These are phyloP conservation scores for Scartelaos histophorus DNA, from an alignment of 2,113 vertebrate genomes.

Conservation along the genomic window DNA sequence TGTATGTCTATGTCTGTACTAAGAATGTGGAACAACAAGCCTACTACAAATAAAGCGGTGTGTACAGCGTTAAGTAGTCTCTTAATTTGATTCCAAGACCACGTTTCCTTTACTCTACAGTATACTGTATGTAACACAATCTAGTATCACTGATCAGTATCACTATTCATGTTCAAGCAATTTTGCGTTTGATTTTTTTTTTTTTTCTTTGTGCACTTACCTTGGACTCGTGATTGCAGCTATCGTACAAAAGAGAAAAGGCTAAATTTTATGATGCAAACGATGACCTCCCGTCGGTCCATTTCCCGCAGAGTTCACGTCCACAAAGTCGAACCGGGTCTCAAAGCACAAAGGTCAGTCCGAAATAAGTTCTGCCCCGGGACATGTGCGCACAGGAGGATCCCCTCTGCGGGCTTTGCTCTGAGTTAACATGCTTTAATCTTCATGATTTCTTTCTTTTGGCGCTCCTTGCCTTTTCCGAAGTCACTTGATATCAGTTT, in stretches of 20 bases:
- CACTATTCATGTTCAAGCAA: no score
- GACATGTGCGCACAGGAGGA: background rate
- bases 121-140: no score
- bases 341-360: background rate
- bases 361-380: background rate
- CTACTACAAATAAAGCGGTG: no score
- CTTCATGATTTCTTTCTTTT: background rate
- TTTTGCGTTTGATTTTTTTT: no score
- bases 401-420: background rate
- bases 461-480: background rate
- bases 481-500: slow-evolving; percentile 12
- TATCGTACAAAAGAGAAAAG: background rate
- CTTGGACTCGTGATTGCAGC: background rate
- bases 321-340: background rate
- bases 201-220: background rate
- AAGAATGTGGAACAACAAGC: no score
- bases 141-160: no score
- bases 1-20: no score
- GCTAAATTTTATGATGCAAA: background rate
- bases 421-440: background rate
- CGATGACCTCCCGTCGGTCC: background rate
- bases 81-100: no score
- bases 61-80: no score
- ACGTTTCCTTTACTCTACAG: no score
- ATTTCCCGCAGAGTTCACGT: slow-evolving; percentile 1